These are phyloP conservation scores for Hyaena hyaena DNA, from an alignment of 2,113 vertebrate species.

Conservation along the genomic window DNA sequence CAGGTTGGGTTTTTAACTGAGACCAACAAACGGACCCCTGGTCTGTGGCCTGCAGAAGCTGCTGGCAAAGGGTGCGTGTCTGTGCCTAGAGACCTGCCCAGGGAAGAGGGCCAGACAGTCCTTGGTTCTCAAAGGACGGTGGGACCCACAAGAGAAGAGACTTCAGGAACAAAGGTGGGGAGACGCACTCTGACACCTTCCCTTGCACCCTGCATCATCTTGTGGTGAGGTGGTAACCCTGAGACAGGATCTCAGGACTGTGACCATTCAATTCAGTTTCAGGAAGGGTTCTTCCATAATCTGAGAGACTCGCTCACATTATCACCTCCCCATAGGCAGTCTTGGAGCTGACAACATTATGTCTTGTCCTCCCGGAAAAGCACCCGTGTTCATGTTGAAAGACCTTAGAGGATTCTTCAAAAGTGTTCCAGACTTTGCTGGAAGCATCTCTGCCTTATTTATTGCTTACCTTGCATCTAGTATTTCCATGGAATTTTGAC, in stretches of 20 bases:
- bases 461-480: not conserved
- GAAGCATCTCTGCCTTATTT: too few relatives aligned
- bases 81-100: not conserved
- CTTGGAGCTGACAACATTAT: not conserved
- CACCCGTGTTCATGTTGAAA: not conserved
- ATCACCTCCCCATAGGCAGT: not conserved
- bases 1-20: not conserved
- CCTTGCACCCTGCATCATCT: not conserved
- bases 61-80: not conserved
- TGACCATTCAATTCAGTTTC: not conserved
- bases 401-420: not conserved
- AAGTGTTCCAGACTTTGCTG: not conserved
- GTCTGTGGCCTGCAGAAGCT: not conserved
- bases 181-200: not conserved
- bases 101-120: fast-evolving
- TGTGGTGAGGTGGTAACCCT: not conserved
- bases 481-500: not conserved
- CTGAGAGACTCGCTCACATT: not conserved
- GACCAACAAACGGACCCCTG: not conserved
- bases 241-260: fast-evolving
- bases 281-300: not conserved
- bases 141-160: not conserved
- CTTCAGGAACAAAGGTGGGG: not conserved
- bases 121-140: not conserved
- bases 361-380: not conserved